Conservation (phyloP, 1,140 invertebrate genomes). For the Drosophila rufa region DNA sequence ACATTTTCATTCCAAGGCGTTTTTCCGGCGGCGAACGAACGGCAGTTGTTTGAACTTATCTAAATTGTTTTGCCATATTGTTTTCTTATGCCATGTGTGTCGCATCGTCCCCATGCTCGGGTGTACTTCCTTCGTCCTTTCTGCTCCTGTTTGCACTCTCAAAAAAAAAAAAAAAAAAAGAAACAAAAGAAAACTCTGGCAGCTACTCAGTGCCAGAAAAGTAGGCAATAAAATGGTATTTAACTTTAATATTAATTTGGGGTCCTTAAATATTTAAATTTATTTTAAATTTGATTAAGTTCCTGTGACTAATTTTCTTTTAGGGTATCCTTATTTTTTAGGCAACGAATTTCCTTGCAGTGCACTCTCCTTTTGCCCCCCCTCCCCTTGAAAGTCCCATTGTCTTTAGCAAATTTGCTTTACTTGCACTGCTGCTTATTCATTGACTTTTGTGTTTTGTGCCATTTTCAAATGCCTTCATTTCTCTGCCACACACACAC, state of each 20-base stretch:
- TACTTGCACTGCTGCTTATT: constrained; percentile 74
- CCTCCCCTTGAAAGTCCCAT: constrained; percentile 61
- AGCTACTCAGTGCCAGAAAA: too few relatives aligned
- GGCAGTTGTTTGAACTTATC: constrained; percentile 81
- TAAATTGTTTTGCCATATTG: constrained; percentile 84
- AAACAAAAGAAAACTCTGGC: not conserved
- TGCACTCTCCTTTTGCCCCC: not conserved
- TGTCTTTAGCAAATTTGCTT: constrained; percentile 82
- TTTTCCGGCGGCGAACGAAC: constrained; percentile 40
- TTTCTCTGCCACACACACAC: constrained; percentile 30
- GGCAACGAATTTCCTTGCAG: not conserved
- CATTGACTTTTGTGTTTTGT: constrained; percentile 78
- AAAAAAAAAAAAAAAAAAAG: not conserved
- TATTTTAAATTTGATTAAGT: too few relatives aligned
- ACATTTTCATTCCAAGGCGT: constrained; percentile 81
- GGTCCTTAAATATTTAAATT: too few relatives aligned
- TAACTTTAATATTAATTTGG: not conserved
- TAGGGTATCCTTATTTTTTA: not conserved
- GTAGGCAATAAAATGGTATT: not conserved
- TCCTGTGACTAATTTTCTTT: too few relatives aligned
- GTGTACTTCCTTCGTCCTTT: constrained; percentile 6
- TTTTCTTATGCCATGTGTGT: constrained; percentile 82
- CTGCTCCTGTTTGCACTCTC: not conserved
- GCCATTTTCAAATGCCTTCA: constrained; percentile 75
- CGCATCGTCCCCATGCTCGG: constrained; percentile 31